Evolutionary conservation across 2,113 vertebrate species (phyloP), one percentile per base, ranked within the genome.

Genomic region (Holacanthus passer): DNA sequence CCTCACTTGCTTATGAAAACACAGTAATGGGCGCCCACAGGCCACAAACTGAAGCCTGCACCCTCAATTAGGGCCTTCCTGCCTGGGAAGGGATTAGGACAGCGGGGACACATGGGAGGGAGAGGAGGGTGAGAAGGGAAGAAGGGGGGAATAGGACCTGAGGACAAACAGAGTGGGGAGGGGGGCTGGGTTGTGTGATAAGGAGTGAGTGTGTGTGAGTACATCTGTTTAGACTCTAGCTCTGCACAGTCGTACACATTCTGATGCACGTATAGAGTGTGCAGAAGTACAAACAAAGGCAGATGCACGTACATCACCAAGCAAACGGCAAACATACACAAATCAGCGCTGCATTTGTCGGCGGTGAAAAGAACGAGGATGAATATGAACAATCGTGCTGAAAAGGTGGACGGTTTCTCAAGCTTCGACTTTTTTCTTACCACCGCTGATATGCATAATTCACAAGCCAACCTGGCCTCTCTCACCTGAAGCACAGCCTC

Each of bases 1-100:
- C 95, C 95, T 95, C 95, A 95, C 95, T 96, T 96, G 95, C 95
- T 96, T 96, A 96, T 95, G 94, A 96, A 96, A 95, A 96, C 95
- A 95, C 94, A 95, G 94, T 96, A 96, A 96, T 96, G 94, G 95
- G 95, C 81, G 93, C 95, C 95, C 95, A 96, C 95, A 96, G 95
- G 95, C 95, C 95, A 96, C 93, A 96, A 95, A 95, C 94, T 93
- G 93, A 95, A 96, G 94, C 95, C 95, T 95, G 95, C 95, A 96
- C 95, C 95, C 95, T 95, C 95, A 96, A 96, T 96, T 96, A 96
- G 95, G 95, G 93, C 95, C 95, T 95, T 95, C 95, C 95, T 95
- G 94, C 95, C 93, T 95, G 94, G 94, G 94, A 95, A 95, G 94
- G 95, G 95, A 96, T 96, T 95, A 95, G 94, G 93, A 95, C 93